Evolutionary conservation across 2,888 invertebrate genomes (phyloP).

Genomic region (Nomada ferruginata): DNA sequence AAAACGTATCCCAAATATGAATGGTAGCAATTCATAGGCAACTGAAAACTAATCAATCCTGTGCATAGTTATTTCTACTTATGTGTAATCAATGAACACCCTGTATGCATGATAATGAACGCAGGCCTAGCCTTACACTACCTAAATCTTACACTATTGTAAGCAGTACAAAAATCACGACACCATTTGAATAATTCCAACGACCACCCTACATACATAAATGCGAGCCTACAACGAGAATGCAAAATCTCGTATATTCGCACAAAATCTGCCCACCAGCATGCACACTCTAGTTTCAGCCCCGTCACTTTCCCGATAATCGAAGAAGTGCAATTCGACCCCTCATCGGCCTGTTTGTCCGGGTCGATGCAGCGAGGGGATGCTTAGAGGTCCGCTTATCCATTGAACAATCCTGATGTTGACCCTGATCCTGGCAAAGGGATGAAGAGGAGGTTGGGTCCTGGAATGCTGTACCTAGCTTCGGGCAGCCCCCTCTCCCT

Average conservation of each 20-base stretch:
- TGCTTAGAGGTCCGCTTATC: conserved; percentile 50
- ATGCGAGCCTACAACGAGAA: background rate
- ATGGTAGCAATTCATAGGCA: too few species aligned
- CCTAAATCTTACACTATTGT: too few species aligned
- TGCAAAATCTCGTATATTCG: background rate
- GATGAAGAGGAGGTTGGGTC: conserved; percentile 71
- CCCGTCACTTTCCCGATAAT: conserved; percentile 27
- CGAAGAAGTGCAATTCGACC: conserved; percentile 61
- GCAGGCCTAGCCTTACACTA: too few species aligned
- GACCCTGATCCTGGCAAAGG: conserved; percentile 70
- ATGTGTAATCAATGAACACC: too few species aligned
- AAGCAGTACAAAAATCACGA: too few species aligned
- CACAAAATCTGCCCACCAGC: background rate
- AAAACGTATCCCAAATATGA: too few species aligned
- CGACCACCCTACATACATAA: too few species aligned
- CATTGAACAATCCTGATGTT: conserved; percentile 58
- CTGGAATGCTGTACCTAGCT: conserved; percentile 76
- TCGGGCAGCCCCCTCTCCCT: conserved; percentile 36
- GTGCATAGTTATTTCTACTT: too few species aligned
- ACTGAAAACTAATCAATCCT: too few species aligned
- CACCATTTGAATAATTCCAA: too few species aligned
- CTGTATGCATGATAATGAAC: too few species aligned
- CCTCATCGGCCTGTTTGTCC: conserved; percentile 51
- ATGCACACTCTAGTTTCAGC: background rate
- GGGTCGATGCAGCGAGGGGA: conserved; percentile 45